phyloP scores from a whole-genome alignment of 2,888 invertebrate species.

The Marasmarcha lunaedactyla region DNA sequence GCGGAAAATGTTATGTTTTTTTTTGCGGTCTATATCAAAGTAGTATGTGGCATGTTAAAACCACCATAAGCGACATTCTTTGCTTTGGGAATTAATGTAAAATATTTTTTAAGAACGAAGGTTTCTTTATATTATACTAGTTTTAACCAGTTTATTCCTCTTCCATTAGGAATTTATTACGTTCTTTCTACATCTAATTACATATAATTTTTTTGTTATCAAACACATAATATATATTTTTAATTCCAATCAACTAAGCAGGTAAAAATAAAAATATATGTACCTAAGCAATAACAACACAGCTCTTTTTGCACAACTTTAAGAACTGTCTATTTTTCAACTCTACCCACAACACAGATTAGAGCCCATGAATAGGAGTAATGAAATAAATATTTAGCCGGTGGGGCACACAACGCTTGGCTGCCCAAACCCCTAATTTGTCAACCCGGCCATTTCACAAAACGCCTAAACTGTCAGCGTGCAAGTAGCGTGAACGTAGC shows the following conservation, averaged over 20 bases:
- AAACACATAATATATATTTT: not conserved
- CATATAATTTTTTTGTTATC: not conserved
- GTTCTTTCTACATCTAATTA: not conserved
- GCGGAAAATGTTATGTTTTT: no score
- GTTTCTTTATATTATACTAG: no score
- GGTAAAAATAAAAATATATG: no score
- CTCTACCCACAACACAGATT: conserved; percentile 48
- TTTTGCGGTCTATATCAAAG: no score
- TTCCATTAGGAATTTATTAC: no score
- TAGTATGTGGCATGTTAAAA: not conserved
- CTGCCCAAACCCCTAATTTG: conserved; percentile 54
- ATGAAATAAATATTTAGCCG: conserved; percentile 71
- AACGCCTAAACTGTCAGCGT: conserved; percentile 48
- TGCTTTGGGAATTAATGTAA: not conserved
- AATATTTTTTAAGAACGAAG: not conserved
- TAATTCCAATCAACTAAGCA: no score
- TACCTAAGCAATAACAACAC: no score
- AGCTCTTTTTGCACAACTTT: no score
- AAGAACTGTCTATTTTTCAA: conserved; percentile 7
- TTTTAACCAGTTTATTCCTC: no score
- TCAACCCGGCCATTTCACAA: conserved; percentile 49
- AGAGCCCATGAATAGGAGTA: conserved; percentile 65
- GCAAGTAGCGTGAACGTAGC: conserved; percentile 45
- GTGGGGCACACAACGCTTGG: conserved; percentile 59
- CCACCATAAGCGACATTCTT: not conserved